A percentile compares a stretch with the other conserved stretches of the same genome.
Conservation (phyloP, 1,140 invertebrate genomes). For the Drosophila jambulina region DNA sequence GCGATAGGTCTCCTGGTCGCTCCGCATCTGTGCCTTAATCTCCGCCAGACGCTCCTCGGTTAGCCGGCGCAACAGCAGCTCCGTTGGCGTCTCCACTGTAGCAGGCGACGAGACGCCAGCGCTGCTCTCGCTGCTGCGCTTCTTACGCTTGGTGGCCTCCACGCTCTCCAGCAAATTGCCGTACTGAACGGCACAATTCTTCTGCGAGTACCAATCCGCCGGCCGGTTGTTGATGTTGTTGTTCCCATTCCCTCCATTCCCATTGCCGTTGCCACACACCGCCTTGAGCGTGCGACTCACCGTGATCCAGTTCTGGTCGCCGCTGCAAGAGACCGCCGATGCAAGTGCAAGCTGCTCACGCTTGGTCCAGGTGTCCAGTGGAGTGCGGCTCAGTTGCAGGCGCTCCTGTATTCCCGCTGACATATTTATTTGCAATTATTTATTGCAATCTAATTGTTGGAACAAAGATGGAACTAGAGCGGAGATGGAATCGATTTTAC, state of each 20-base stretch:
- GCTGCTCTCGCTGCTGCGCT: conserved; percentile 87
- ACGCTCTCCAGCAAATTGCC: conserved; percentile 92
- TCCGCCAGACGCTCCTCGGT: conserved; percentile 92
- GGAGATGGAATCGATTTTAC: not conserved
- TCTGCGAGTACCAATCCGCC: conserved; percentile 95
- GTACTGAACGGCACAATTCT: conserved; percentile 96
- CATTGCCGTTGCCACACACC: conserved; percentile 90
- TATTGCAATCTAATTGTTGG: conserved; percentile 8
- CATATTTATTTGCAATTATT: conserved; percentile 26
- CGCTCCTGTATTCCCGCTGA: conserved; percentile 31
- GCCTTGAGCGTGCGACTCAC: conserved; percentile 92
- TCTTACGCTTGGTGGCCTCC: conserved; percentile 95
- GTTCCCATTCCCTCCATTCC: conserved; percentile 11
- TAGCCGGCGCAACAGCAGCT: conserved; percentile 92
- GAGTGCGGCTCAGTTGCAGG: conserved; percentile 88
- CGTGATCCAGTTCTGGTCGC: conserved; percentile 97
- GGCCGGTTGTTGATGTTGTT: conserved; percentile 87
- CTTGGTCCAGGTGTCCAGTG: conserved; percentile 93
- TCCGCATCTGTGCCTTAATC: conserved; percentile 89
- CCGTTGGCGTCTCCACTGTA: conserved; percentile 88
- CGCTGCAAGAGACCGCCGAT: conserved; percentile 93
- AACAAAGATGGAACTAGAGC: conserved; percentile 3
- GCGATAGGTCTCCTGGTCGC: conserved; percentile 90
- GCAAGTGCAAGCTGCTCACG: conserved; percentile 94
- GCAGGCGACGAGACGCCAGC: conserved; percentile 70